These are phyloP conservation scores for Netelia melanura DNA, from an alignment of 2,888 invertebrate genomes.

Conservation along the genomic window DNA sequence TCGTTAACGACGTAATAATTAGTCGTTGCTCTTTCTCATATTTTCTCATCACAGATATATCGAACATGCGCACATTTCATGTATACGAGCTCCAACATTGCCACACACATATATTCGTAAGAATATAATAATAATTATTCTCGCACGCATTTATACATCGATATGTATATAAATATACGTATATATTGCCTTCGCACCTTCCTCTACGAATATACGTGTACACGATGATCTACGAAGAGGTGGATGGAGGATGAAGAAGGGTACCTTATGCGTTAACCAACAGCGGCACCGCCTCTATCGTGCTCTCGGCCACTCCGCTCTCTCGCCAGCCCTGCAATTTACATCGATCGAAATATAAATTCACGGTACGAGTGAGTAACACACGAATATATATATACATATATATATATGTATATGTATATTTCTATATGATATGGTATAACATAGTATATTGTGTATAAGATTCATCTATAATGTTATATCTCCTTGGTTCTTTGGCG, in stretches of 20 bases:
- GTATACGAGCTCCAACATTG: conserved; percentile 20
- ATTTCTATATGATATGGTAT: background rate
- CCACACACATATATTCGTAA: conserved; percentile 27
- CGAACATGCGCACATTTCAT: background rate
- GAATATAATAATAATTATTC: conserved; percentile 36
- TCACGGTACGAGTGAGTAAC: conserved; percentile 39
- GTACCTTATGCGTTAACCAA: conserved; percentile 41
- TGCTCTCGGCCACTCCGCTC: conserved; percentile 48
- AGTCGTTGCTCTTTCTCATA: conserved; percentile 47
- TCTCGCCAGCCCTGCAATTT: conserved; percentile 62
- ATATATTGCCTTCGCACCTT: background rate
- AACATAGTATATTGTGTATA: conserved; percentile 11
- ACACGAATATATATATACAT: conserved; percentile 16
- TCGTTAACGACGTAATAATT: conserved; percentile 63
- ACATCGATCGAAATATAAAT: conserved; percentile 66
- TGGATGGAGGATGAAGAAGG: conserved; percentile 29
- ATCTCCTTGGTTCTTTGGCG: conserved; percentile 36
- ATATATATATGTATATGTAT: conserved; percentile 1
- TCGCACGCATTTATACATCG: conserved; percentile 9
- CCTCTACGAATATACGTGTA: conserved; percentile 12
- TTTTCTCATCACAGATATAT: background rate
- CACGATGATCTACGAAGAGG: conserved; percentile 19
- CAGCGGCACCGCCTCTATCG: conserved; percentile 60
- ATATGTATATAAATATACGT: conserved; percentile 41
- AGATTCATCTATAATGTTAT: conserved; percentile 43